phyloP scores from a whole-genome alignment of 2,797 vertebrate genomes.

The Oceanodroma leucorhoa region DNA sequence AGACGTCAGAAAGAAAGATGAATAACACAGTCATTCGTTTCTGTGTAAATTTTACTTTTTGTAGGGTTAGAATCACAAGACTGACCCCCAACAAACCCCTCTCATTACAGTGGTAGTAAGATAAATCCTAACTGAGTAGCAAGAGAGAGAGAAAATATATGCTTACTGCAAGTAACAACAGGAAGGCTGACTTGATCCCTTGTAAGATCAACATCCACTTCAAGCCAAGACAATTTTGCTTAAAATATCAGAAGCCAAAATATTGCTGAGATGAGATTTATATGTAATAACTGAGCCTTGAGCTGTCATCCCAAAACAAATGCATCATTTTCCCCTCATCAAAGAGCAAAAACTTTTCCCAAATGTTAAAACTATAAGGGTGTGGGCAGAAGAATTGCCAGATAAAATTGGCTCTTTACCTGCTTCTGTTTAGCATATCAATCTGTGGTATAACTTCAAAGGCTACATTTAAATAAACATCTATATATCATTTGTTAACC shows the following conservation, averaged over 20 bases:
- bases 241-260: constrained; percentile 40
- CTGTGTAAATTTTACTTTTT: not conserved
- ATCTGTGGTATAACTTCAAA: not conserved
- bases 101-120: not conserved
- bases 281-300: constrained; percentile 34
- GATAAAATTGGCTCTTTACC: not conserved
- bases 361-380: not conserved
- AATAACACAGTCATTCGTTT: not conserved
- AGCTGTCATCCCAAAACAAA: constrained; percentile 36
- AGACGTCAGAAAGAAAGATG: not conserved
- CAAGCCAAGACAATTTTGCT: constrained; percentile 33
- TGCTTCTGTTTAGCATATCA: not conserved
- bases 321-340: constrained; percentile 27
- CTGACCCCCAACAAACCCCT: not conserved
- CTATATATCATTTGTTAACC: not conserved
- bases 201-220: constrained; percentile 42
- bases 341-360: constrained; percentile 1
- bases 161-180: constrained; percentile 48
- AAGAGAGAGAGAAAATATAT: constrained; percentile 15
- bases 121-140: not conserved
- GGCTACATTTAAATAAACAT: not conserved
- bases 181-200: constrained; percentile 39
- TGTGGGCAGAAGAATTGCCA: not conserved
- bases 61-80: not conserved
- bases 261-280: constrained; percentile 43